phyloP scores from a whole-genome alignment of 2,888 invertebrate species.

The Tetramorium bicarinatum region DNA sequence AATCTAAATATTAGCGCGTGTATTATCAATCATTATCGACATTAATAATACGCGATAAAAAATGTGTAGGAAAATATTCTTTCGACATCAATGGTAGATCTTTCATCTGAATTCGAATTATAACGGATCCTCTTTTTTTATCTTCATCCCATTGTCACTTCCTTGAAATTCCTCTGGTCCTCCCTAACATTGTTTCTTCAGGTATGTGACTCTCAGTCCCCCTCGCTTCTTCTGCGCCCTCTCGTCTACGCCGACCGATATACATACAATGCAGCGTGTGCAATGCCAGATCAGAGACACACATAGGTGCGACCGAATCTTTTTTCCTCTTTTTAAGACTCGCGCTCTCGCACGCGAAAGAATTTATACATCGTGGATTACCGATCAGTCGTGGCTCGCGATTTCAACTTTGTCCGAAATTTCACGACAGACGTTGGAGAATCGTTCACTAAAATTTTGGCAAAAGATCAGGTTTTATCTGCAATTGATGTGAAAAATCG shows the following conservation, averaged over 20 bases:
- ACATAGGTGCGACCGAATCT: constrained; percentile 71
- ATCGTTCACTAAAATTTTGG: neutral
- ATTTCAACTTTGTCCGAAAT: constrained; percentile 37
- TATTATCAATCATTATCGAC: neutral
- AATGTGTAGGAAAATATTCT: constrained; percentile 61
- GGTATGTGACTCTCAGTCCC: constrained; percentile 53
- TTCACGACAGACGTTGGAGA: neutral
- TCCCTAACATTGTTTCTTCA: constrained; percentile 64
- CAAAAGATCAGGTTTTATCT: neutral
- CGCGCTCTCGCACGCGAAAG: constrained; percentile 43
- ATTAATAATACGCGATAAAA: neutral
- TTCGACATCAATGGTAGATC: constrained; percentile 70
- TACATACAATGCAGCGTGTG: constrained; percentile 83
- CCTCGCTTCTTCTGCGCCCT: constrained; percentile 13
- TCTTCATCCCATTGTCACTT: constrained; percentile 56
- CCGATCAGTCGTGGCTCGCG: constrained; percentile 35
- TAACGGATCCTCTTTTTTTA: constrained; percentile 25
- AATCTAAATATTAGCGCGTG: neutral
- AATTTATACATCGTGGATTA: constrained; percentile 68
- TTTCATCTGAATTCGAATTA: constrained; percentile 67
- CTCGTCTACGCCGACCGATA: constrained; percentile 75
- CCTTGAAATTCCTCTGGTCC: constrained; percentile 4
- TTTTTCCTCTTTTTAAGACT: constrained; percentile 32
- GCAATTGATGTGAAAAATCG: neutral
- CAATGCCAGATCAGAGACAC: constrained; percentile 77